phyloP scores from a whole-genome alignment of 1,140 invertebrate genomes.

The Reticulitermes speratus region DNA sequence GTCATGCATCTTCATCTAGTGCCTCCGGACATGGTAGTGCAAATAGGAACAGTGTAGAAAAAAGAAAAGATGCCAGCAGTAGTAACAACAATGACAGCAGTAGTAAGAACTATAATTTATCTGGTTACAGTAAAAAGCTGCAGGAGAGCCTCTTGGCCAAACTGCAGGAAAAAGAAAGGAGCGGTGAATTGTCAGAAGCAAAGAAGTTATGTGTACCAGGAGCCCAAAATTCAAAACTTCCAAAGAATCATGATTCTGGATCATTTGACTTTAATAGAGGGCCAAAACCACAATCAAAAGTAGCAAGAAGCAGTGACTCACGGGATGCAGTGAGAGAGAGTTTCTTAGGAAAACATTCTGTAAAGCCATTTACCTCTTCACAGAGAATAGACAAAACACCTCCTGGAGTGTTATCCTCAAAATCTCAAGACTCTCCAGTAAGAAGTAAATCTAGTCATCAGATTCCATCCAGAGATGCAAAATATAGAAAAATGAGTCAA shows the following conservation, averaged over 20 bases:
- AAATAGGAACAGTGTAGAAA: not conserved
- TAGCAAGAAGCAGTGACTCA: not conserved
- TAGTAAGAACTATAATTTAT: conserved; percentile 12
- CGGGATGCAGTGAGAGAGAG: not conserved
- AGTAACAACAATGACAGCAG: not conserved
- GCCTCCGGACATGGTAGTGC: not conserved
- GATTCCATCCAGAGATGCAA: not conserved
- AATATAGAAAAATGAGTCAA: not conserved
- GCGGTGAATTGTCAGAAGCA: not conserved
- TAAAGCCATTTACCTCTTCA: not conserved
- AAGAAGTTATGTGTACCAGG: not conserved
- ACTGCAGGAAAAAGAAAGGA: not conserved
- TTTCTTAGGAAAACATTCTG: not conserved
- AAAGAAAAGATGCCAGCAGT: not conserved
- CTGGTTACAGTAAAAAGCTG: conserved; percentile 25
- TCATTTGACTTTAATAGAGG: not conserved
- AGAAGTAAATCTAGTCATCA: not conserved
- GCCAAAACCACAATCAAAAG: not conserved
- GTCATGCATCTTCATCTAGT: not conserved
- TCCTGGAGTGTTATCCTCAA: not conserved
- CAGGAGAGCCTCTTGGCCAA: conserved; percentile 28
- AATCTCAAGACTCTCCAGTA: not conserved
- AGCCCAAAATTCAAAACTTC: not conserved
- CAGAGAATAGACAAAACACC: not conserved
- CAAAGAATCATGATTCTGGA: not conserved